These are phyloP conservation scores for Gymnarchus niloticus DNA, from an alignment of 2,113 vertebrate species.

Conservation along the genomic window DNA sequence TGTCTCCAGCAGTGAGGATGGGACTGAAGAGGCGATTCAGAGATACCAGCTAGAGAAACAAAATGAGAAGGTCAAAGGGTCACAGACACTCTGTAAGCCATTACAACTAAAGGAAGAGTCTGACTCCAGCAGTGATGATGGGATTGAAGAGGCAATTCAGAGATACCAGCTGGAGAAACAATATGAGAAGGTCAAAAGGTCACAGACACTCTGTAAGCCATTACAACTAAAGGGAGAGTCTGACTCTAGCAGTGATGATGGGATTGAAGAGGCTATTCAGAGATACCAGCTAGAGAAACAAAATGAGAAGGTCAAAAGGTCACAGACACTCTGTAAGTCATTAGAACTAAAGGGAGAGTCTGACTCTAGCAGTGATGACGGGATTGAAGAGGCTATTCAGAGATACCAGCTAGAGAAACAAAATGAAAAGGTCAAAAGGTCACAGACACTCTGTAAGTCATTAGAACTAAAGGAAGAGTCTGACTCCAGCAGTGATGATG, in stretches of 20 bases:
- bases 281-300: constrained; percentile 70
- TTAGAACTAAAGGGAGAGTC: too few species aligned
- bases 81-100: background rate
- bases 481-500: constrained; percentile 74
- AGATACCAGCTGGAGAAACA: constrained; percentile 76
- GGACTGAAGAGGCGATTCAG: background rate
- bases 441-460: background rate
- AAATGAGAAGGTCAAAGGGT: background rate
- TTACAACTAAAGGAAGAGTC: background rate
- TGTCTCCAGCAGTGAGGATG: constrained; percentile 70
- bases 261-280: background rate
- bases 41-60: background rate
- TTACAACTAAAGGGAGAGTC: constrained; percentile 43
- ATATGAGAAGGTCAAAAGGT: constrained; percentile 44
- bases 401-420: too few species aligned
- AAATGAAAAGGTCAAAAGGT: background rate
- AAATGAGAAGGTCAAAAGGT: constrained; percentile 29
- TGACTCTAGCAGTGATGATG: constrained; percentile 67
- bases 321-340: background rate
- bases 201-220: constrained; percentile 10
- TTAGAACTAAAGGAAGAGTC: background rate
- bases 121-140: constrained; percentile 73
- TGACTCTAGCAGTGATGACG: too few species aligned
- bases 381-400: too few species aligned
- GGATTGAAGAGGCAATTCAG: constrained; percentile 90